Evolutionary conservation across 1,140 invertebrate species (phyloP).

Genomic region (Scaptomyza pallida): DNA sequence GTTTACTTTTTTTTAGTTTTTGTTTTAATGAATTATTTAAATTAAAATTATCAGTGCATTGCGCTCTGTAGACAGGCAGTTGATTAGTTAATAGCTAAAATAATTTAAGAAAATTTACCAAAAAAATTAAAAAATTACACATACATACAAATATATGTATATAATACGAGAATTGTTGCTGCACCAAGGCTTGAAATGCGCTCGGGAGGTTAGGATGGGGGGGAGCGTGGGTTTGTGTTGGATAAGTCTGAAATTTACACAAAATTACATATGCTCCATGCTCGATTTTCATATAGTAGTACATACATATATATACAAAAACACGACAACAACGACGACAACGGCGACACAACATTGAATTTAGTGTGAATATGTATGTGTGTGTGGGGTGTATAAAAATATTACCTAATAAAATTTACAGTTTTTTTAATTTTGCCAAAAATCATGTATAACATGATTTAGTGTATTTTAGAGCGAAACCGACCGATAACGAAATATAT

Average conservation of each 20-base stretch:
- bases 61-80: conserved; percentile 79
- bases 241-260: conserved; percentile 50
- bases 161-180: conserved; percentile 46
- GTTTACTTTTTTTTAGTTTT: neutral
- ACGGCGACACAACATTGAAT: conserved; percentile 22
- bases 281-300: conserved; percentile 32
- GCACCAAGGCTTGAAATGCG: conserved; percentile 63
- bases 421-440: conserved; percentile 20
- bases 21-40: conserved; percentile 52
- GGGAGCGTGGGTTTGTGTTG: conserved; percentile 2
- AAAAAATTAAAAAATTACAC: conserved; percentile 46
- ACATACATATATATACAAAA: conserved; percentile 72
- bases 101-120: conserved; percentile 31
- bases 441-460: neutral
- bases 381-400: conserved; percentile 32
- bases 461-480: conserved; percentile 38
- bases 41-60: conserved; percentile 83
- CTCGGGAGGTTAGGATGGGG: conserved; percentile 13
- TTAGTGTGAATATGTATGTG: conserved; percentile 7
- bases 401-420: conserved; percentile 13
- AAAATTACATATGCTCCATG: conserved; percentile 59
- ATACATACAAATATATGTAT: neutral
- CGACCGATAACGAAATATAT: conserved; percentile 22
- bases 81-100: conserved; percentile 61
- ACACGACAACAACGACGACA: conserved; percentile 33